Percentiles rank a stretch among this genome's conserved stretches.
These are phyloP conservation scores for Corythornis cristatus DNA, from an alignment of 2,113 vertebrate genomes.

Conservation along the genomic window DNA sequence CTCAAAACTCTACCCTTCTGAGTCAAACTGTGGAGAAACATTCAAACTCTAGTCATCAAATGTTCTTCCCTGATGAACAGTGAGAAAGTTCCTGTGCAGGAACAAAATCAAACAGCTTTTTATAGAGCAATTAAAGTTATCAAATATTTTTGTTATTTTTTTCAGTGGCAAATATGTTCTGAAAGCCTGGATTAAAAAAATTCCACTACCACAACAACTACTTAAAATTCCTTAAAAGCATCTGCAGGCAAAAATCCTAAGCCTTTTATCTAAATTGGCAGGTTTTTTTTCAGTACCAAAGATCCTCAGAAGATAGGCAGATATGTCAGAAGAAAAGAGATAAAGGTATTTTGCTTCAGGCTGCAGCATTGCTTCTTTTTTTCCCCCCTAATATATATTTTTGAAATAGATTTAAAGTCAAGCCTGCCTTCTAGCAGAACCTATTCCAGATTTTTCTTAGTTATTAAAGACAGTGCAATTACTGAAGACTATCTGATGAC, in stretches of 20 bases:
- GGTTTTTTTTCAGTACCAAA: neutral
- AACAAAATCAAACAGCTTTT: neutral
- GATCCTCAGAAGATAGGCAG: neutral
- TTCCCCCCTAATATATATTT: neutral
- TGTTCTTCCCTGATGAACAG: neutral
- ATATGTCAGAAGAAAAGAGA: slow-evolving; percentile 4
- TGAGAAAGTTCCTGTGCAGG: neutral
- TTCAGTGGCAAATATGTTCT: neutral
- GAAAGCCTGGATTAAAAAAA: neutral
- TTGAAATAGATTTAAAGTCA: slow-evolving; percentile 7
- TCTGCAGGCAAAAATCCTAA: neutral
- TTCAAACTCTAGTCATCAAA: neutral
- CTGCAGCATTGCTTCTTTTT: neutral
- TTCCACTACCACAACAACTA: neutral
- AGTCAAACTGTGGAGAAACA: neutral
- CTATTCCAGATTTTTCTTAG: neutral
- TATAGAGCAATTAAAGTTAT: neutral
- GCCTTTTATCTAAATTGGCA: neutral
- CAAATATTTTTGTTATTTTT: neutral
- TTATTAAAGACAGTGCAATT: slow-evolving; percentile 11
- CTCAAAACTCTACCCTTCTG: neutral
- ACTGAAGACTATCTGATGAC: neutral
- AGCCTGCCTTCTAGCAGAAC: neutral
- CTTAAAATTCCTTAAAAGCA: neutral
- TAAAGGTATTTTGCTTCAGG: neutral